Evolutionary conservation across 2,797 vertebrate genomes (phyloP).

Genomic region (Acanthurus tractus): DNA sequence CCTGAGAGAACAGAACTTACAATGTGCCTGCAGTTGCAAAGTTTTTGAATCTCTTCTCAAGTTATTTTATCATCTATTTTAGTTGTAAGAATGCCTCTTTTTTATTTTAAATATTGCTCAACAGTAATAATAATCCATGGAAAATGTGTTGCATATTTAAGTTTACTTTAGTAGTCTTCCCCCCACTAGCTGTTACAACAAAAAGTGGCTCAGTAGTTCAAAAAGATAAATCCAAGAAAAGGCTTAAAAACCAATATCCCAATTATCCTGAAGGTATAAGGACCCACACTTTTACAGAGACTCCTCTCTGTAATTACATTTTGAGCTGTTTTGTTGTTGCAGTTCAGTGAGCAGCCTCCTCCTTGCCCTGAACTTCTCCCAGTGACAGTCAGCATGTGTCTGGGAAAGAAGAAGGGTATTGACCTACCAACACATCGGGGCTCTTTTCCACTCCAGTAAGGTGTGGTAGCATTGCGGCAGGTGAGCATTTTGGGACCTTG

Average conservation of each 20-base stretch:
- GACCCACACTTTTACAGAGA: conserved; percentile 3
- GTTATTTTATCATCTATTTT: neutral
- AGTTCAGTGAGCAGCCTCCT: neutral
- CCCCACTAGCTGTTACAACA: neutral
- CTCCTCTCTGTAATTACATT: conserved; percentile 46
- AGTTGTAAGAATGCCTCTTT: neutral
- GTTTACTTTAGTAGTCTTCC: neutral
- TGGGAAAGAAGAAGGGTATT: neutral
- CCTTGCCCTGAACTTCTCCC: neutral
- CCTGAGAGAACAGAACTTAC: neutral
- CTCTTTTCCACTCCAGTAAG: conserved; percentile 93
- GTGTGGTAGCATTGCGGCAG: conserved; percentile 94
- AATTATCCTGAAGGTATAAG: conserved; percentile 53
- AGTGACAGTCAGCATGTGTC: neutral
- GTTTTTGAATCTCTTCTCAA: no score
- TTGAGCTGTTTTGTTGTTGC: conserved; percentile 13
- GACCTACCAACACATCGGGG: conserved; percentile 91
- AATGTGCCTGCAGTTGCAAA: neutral
- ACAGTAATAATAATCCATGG: no score
- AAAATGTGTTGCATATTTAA: conserved; percentile 1
- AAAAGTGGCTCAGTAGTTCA: neutral
- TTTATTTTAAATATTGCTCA: neutral
- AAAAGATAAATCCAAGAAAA: conserved; percentile 6
- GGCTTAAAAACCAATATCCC: neutral
- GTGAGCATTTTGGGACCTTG: conserved; percentile 88